Evolutionary conservation across 2,113 vertebrate genomes (phyloP), one percentile per base, ranked within the genome.

Genomic region (Galeopterus variegatus): DNA sequence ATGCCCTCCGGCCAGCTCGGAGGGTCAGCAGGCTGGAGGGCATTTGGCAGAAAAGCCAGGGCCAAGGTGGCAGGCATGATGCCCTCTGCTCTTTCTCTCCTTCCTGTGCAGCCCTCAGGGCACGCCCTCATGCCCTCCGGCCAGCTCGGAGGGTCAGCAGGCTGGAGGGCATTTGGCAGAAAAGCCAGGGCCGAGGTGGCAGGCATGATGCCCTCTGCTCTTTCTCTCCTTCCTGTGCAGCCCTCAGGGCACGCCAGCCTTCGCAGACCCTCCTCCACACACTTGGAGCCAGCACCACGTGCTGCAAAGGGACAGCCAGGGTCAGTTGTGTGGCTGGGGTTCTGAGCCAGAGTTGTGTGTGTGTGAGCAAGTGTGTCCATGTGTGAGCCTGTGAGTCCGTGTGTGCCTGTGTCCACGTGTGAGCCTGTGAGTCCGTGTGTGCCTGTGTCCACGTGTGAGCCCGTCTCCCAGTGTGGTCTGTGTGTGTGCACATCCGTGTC

Each of bases 281-380:
- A 4, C 62, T 8, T 19, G 4, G 81, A 80, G 45, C 14, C 69
- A 6, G 26, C 2, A 8, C 8, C 3, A 5, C 3, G 1, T 0
- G 0, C 21, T 45, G 52, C 2, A 0, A 2, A 4, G 79, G 72
- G 56, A 0, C 1, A 0, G 41, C 15, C 70, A 3, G 15, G 21
- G 24, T 41, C 23, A 0, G 31, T 15, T 36, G 17, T 7, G 24
- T 8, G 24, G 15, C 26, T 0, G 1, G 54, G 48, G 6, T 48
- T 60, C 5, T 1, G 41, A 58, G 72, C 83, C 50, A 13, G 24
- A 10, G 54, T 0, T 41, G 41, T 41, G 41, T 41, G 41, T 9
- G 3, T 36, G 50, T 24, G 17, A 8, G 62, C 33, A 17, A 7
- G 60, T 31, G 69, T 33, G 33, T 56, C 15, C 17, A 58, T 28